These are phyloP conservation scores for Thysanoteuthis rhombus DNA, from an alignment of 2,888 invertebrate genomes.

Conservation along the genomic window DNA sequence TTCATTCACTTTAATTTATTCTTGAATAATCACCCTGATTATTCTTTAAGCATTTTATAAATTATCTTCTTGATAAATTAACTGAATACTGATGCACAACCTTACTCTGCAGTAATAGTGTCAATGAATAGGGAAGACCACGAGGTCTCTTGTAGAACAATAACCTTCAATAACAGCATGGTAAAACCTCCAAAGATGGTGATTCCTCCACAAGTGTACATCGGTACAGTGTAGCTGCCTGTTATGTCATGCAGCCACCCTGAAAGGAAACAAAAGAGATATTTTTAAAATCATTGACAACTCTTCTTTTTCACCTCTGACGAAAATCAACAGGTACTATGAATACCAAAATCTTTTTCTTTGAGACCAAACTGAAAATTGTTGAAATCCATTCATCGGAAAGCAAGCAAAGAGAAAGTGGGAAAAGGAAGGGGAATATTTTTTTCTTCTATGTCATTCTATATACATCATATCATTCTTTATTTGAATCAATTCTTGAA, in stretches of 20 bases:
- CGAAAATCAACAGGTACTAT: no score
- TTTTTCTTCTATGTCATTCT: no score
- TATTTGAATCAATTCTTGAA: no score
- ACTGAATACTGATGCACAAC: neutral
- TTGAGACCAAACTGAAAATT: no score
- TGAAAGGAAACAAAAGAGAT: constrained; percentile 33
- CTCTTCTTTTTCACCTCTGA: no score
- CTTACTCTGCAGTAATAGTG: constrained; percentile 24
- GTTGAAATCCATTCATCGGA: no score
- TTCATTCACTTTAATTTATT: neutral
- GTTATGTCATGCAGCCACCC: constrained; percentile 43
- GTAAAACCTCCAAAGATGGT: constrained; percentile 40
- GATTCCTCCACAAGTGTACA: constrained; percentile 42
- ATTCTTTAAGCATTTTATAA: neutral
- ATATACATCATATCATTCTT: no score
- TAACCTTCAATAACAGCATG: constrained; percentile 16
- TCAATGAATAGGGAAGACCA: constrained; percentile 24
- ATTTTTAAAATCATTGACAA: no score
- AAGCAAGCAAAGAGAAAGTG: no score
- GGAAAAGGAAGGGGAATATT: no score
- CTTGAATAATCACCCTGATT: neutral
- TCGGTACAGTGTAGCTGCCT: constrained; percentile 38
- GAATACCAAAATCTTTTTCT: no score
- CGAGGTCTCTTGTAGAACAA: constrained; percentile 14
- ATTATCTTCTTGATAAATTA: neutral